Evolutionary conservation across 2,113 vertebrate genomes (phyloP).

Genomic region (Propithecus coquereli): DNA sequence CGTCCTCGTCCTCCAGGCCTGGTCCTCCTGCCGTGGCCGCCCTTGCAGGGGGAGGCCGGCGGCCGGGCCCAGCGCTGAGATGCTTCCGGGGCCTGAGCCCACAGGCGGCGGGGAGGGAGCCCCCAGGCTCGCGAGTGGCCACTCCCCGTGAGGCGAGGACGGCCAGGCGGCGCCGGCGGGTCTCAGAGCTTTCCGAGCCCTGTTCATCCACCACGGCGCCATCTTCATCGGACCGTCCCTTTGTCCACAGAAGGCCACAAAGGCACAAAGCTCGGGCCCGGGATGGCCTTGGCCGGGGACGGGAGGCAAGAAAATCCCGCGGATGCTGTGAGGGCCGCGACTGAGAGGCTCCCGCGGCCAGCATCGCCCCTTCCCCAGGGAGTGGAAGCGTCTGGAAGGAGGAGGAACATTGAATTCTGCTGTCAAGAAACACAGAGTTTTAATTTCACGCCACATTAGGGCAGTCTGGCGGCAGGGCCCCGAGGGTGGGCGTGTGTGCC

Average conservation of each 20-base stretch:
- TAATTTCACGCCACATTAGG: slow-evolving; percentile 82
- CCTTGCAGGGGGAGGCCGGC: background rate
- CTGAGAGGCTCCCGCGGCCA: background rate
- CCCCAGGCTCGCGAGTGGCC: rapidly evolving
- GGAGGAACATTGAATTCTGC: too few relatives aligned
- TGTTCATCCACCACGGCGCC: too few relatives aligned
- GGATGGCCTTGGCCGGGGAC: background rate
- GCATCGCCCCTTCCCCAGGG: background rate
- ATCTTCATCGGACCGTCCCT: background rate
- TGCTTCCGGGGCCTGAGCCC: background rate
- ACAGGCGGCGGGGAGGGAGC: background rate
- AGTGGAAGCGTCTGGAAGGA: background rate
- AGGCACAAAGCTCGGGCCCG: background rate
- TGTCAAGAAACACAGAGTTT: slow-evolving; percentile 59
- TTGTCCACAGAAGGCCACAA: background rate
- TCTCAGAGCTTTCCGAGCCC: background rate
- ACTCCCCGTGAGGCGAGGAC: background rate
- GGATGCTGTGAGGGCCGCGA: background rate
- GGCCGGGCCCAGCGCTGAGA: background rate
- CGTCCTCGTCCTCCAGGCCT: background rate
- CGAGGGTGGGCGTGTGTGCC: slow-evolving; percentile 30
- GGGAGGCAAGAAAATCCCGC: background rate
- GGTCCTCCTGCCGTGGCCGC: background rate
- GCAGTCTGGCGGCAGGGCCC: slow-evolving; percentile 70
- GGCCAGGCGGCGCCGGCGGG: background rate